Percentiles rank a stretch among this genome's conserved stretches.
Evolutionary conservation across 2,113 vertebrate species (phyloP).

Genomic region (Melanostigma gelatinosum): DNA sequence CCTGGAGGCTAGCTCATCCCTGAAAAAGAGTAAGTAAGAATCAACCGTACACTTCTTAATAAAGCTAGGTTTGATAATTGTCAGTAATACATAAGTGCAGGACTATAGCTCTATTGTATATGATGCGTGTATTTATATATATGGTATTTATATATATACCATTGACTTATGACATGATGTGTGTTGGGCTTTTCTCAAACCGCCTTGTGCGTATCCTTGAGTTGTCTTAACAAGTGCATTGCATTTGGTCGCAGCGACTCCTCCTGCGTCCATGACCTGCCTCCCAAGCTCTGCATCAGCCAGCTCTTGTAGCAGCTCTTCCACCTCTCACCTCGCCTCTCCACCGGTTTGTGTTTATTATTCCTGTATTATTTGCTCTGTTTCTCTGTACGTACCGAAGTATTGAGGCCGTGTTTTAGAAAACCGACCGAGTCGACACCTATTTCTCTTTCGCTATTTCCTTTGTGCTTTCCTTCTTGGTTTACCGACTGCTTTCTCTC

Average conservation of each 20-base stretch:
- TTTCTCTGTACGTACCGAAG: not conserved
- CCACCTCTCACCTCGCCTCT: constrained; percentile 95
- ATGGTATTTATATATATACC: no score
- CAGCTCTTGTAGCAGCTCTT: constrained; percentile 97
- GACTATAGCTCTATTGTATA: not conserved
- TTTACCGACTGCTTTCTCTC: constrained; percentile 10
- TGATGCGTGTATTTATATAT: not conserved
- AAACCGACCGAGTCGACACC: not conserved
- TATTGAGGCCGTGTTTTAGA: constrained; percentile 2
- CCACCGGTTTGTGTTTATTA: constrained; percentile 88
- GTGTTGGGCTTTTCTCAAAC: not conserved
- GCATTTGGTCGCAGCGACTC: constrained; percentile 83
- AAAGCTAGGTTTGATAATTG: not conserved
- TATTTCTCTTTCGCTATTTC: constrained; percentile 6
- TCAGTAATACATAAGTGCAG: not conserved
- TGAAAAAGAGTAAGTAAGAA: constrained; percentile 95
- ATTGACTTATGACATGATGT: not conserved
- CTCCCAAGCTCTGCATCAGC: constrained; percentile 94
- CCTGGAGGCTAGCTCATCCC: constrained; percentile 90
- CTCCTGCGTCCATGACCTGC: constrained; percentile 90
- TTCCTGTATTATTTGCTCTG: not conserved
- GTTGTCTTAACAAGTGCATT: constrained; percentile 13
- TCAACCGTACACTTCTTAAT: not conserved
- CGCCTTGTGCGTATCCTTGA: not conserved
- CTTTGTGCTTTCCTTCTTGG: constrained; percentile 6